Base-by-base conservation (phyloP, 2,797 vertebrate species). In the Falco rusticolus region DNA sequence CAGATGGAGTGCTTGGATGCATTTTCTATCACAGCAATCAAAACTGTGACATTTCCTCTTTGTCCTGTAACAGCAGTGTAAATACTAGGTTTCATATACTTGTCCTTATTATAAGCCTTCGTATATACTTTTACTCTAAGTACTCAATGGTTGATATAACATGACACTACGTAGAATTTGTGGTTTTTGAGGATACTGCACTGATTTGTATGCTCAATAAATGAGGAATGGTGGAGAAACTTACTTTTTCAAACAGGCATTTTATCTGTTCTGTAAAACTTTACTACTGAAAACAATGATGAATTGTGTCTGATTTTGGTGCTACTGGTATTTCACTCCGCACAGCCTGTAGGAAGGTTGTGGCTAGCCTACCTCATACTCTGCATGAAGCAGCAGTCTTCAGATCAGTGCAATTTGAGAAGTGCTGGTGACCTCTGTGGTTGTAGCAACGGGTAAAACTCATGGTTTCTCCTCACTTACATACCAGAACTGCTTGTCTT, bases 181-280 rank as follows among this genome's bases (percentile, higher is more conserved):
- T 31, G 16, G 1, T 5, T 85, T 89, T 82, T 60, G 37, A 80
- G 31, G n/a, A 34, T 54, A 50, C 16, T 65, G 10, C 17, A 13
- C 33, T 56, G 9, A 9, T 86, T 91, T 54, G 34, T 26, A 50
- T 2, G 4, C 34, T 11, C 48, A 53, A 89, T 57, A 86, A 89
- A 57, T 51, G 65, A 84, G 29, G 43, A 87, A 72, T 45, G 9
- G 68, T 39, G 18, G 54, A 88, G 47, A 84, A 86, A 71, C 66
- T 84, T 64, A 63, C 31, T 71, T 72, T 91, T 94, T 85, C 68
- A 61, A 79, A 76, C 12, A 65, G 39, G 15, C 0, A 22, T 87
- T 89, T 87, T 61, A 57, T 76, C 54, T 81, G 18, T 54, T 92
- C 85, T 75, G 12, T 88, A 93, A 87, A 95, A 84, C 21, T 82